phyloP scores from a whole-genome alignment of 2,797 vertebrate genomes.

The Siniperca obscura region DNA sequence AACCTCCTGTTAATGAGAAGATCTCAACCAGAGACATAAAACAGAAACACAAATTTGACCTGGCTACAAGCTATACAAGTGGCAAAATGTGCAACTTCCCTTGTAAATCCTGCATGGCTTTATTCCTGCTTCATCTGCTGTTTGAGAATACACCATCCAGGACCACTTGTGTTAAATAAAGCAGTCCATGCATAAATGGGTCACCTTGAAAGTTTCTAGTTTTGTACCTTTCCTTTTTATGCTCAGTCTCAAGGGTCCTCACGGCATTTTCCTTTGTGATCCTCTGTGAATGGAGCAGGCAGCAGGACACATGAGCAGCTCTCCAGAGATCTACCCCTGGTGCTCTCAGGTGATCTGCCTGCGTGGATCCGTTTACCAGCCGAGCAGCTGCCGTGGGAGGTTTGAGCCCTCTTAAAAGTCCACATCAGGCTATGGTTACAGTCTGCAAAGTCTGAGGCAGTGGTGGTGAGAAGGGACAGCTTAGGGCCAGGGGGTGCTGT shows the following conservation, averaged over 20 bases:
- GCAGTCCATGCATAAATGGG: slow-evolving; percentile 32
- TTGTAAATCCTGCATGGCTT: slow-evolving; percentile 15
- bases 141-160: slow-evolving; percentile 14
- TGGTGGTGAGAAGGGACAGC: slow-evolving; percentile 57
- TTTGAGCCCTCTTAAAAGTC: slow-evolving; percentile 81
- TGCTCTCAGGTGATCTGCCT: slow-evolving; percentile 81
- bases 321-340: slow-evolving; percentile 71
- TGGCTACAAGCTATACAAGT: not conserved
- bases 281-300: slow-evolving; percentile 55
- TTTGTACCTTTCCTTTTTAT: slow-evolving; percentile 37
- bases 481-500: slow-evolving; percentile 59
- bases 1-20: not conserved
- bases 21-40: not conserved
- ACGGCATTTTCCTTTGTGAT: slow-evolving; percentile 51
- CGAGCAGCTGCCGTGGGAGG: slow-evolving; percentile 81
- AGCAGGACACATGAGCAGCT: slow-evolving; percentile 80
- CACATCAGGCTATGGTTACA: slow-evolving; percentile 81
- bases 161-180: slow-evolving; percentile 19
- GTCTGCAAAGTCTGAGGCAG: slow-evolving; percentile 54
- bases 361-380: slow-evolving; percentile 82
- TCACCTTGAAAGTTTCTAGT: slow-evolving; percentile 50
- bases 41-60: not conserved
- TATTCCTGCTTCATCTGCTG: slow-evolving; percentile 22
- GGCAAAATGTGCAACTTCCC: too few species aligned
- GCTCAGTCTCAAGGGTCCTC: slow-evolving; percentile 42